phyloP scores from a whole-genome alignment of 2,797 vertebrate genomes.

The Eulemur coronatus region DNA sequence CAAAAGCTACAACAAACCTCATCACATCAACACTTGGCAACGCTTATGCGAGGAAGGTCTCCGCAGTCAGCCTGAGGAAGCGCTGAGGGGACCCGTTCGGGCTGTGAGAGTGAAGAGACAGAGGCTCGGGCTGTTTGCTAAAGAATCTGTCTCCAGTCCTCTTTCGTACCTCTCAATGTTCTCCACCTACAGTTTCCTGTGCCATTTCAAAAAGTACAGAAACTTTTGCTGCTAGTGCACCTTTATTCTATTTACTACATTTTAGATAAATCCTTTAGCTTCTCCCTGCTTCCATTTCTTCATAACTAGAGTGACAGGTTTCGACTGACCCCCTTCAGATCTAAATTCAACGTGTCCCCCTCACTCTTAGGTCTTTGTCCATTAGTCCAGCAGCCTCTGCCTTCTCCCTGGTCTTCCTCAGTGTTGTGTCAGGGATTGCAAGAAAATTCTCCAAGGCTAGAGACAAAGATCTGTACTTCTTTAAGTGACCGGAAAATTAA shows the following conservation, averaged over 20 bases:
- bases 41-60: background rate
- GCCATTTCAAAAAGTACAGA: background rate
- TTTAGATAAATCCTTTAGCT: background rate
- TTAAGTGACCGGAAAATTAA: background rate
- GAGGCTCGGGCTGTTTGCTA: background rate
- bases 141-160: background rate
- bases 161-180: background rate
- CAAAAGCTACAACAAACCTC: background rate
- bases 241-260: background rate
- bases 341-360: background rate
- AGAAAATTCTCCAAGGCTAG: background rate
- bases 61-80: background rate
- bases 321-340: background rate
- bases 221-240: background rate
- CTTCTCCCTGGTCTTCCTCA: background rate
- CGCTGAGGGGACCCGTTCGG: too few species aligned
- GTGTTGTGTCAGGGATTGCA: background rate
- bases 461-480: background rate
- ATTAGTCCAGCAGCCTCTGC: accelerated
- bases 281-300: background rate
- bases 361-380: background rate
- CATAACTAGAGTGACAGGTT: background rate
- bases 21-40: background rate
- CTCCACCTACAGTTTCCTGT: background rate
- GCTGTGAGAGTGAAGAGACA: background rate